Evolutionary conservation across 2,113 vertebrate genomes (phyloP).

Genomic region (Recurvirostra avosetta): DNA sequence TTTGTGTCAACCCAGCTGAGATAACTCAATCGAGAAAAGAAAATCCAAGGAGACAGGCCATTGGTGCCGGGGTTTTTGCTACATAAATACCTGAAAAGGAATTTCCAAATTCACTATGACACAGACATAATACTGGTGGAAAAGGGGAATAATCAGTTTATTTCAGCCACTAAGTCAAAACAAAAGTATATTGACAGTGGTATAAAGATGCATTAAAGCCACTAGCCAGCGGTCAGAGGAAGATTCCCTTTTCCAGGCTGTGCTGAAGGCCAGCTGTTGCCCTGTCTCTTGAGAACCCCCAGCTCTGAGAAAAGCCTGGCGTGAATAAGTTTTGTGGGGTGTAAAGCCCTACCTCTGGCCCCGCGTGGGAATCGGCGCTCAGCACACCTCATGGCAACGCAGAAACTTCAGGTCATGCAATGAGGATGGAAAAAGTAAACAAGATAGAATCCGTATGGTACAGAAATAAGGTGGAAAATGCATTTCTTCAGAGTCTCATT

Average conservation of each 20-base stretch:
- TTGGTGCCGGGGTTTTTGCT: slow-evolving; percentile 27
- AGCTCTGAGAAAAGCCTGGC: not conserved
- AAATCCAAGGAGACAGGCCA: slow-evolving; percentile 39
- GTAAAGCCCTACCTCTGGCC: not conserved
- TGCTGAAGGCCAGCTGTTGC: not conserved
- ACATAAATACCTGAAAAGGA: slow-evolving; percentile 57
- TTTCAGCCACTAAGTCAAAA: slow-evolving; percentile 57
- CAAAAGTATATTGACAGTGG: slow-evolving; percentile 45
- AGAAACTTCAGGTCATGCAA: not conserved
- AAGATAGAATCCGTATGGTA: not conserved
- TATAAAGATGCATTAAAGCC: slow-evolving; percentile 8
- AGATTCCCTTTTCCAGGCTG: slow-evolving; percentile 4
- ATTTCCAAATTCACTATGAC: slow-evolving; percentile 54
- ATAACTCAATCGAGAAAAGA: slow-evolving; percentile 17
- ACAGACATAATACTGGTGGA: slow-evolving; percentile 51
- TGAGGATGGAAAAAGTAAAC: not conserved
- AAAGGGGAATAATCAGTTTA: slow-evolving; percentile 57
- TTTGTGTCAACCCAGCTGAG: slow-evolving; percentile 35
- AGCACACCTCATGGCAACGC: not conserved
- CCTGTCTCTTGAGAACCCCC: not conserved
- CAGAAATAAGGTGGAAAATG: not conserved
- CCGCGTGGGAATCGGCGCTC: accelerated
- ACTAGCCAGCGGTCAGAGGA: accelerated
- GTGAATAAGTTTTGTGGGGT: not conserved
- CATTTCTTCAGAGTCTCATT: not conserved